phyloP scores from a whole-genome alignment of 2,797 vertebrate genomes.

The Molossus alvarezi region DNA sequence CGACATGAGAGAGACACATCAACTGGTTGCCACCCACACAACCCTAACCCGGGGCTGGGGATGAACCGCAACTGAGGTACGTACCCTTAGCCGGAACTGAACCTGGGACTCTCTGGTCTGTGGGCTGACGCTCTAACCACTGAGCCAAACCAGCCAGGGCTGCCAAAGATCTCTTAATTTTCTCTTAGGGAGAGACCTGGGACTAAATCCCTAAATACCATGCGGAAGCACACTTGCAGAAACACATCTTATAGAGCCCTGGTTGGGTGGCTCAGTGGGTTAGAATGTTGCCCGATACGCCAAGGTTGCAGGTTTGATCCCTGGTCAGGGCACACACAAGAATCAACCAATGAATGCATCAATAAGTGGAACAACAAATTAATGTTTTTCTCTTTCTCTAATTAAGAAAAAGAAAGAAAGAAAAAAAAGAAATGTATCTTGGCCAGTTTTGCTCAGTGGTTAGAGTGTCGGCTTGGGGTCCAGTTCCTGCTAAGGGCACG shows the following conservation, averaged over 20 bases:
- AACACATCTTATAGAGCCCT: not conserved
- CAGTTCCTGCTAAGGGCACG: no score
- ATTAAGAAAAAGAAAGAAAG: no score
- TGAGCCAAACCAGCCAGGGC: no score
- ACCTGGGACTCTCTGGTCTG: no score
- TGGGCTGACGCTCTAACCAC: no score
- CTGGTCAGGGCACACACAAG: not conserved
- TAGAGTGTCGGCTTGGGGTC: no score
- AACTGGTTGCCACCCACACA: no score
- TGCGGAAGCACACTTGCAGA: not conserved
- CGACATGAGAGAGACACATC: no score
- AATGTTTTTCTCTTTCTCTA: not conserved
- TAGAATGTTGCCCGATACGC: not conserved
- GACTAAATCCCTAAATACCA: conserved; percentile 1
- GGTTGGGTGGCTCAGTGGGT: not conserved
- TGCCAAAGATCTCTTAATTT: conserved; percentile 75
- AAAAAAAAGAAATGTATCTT: not conserved
- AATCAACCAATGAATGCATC: not conserved
- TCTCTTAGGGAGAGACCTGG: conserved; percentile 30
- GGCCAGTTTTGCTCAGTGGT: no score
- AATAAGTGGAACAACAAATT: not conserved
- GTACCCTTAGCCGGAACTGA: no score
- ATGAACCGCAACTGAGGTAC: no score
- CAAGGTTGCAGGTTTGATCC: not conserved
- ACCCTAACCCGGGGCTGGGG: no score